Evolutionary conservation across 1,140 invertebrate species (phyloP), one percentile per base, ranked within the genome.

Genomic region (Macrotrachela quadricornifera): DNA sequence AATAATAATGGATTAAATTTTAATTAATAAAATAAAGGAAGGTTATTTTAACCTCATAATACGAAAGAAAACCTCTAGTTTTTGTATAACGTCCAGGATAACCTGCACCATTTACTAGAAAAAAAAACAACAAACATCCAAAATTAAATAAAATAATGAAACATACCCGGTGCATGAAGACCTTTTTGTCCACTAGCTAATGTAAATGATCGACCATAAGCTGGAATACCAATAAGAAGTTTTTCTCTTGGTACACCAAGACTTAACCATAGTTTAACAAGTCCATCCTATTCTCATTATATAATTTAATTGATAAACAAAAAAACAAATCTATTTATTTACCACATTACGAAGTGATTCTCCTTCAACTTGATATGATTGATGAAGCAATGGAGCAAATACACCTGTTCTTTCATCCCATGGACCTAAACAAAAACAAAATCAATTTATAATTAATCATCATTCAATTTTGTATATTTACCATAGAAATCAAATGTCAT

Each of bases 401-500:
- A 53, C 18, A 11, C 51, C 51, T 6, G 51, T 53, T 47, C 44
- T 53, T 36, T 53, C 46, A 18, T 47, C 46, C 51, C 51, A 53
- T 30, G 51, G 51, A 37, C 51, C 21, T 30, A 30, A 4, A 4
- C 2, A 30, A 8, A 30, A 30, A 30, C 2, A 8, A 30, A 8
- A 2, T 30, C 21, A 30, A 30, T 30, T 2, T 4, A 30, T 30
- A 2, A 30, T 8, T 30, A n/a, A 30, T 30, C 21, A 30, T n/a
- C n/a, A 30, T 30, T 30, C 21, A 30, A 30, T 30, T 30, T 30
- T 2, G 2, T 30, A 2, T 30, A 30, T 30, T 30, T 30, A 30
- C 21, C 51, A 17, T 53, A 53, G 42, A 17, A 47, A 48, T 53
- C 51, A 43, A 47, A 53, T 40, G 51, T 16, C 46, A 46, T 44